Conservation (phyloP, 37 sponge, comb jelly and placozoan genomes). For the Geodia barretti region DNA sequence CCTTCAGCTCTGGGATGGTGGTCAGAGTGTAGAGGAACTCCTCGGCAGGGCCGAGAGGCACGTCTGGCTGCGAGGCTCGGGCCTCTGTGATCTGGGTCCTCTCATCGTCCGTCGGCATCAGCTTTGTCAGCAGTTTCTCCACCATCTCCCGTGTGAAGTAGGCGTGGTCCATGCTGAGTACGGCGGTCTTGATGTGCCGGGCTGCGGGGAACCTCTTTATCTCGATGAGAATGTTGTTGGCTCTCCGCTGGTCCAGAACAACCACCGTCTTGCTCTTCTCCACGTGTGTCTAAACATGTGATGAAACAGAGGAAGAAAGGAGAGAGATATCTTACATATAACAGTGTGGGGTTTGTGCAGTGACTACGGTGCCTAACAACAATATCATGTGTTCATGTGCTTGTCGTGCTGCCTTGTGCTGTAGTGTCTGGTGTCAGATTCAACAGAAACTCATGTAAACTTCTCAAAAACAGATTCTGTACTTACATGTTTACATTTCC, state of each 20-base stretch:
- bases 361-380: not conserved
- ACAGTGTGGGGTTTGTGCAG: too few species aligned
- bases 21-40: slow-evolving; percentile 88
- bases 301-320: not conserved
- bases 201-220: slow-evolving; percentile 80
- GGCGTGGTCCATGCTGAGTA: slow-evolving; percentile 88
- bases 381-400: not conserved
- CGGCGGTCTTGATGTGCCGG: slow-evolving; percentile 86
- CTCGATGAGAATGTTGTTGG: slow-evolving; percentile 82
- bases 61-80: slow-evolving; percentile 70
- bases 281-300: not conserved
- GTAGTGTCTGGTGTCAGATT: too few species aligned
- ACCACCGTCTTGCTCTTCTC: slow-evolving; percentile 66
- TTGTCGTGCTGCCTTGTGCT: not conserved
- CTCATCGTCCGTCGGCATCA: slow-evolving; percentile 88
- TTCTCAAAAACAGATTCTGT: too few species aligned
- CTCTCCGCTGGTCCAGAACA: slow-evolving; percentile 83
- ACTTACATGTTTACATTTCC: slow-evolving; percentile 10
- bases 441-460: too few species aligned
- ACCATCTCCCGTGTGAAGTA: slow-evolving; percentile 86
- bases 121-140: slow-evolving; percentile 72
- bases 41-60: slow-evolving; percentile 85
- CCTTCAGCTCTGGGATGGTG: slow-evolving; percentile 82
- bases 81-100: slow-evolving; percentile 68
- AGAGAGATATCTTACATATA: not conserved